Evolutionary conservation across 2,797 vertebrate genomes (phyloP).

Genomic region (Amblyopsis hoosieri): DNA sequence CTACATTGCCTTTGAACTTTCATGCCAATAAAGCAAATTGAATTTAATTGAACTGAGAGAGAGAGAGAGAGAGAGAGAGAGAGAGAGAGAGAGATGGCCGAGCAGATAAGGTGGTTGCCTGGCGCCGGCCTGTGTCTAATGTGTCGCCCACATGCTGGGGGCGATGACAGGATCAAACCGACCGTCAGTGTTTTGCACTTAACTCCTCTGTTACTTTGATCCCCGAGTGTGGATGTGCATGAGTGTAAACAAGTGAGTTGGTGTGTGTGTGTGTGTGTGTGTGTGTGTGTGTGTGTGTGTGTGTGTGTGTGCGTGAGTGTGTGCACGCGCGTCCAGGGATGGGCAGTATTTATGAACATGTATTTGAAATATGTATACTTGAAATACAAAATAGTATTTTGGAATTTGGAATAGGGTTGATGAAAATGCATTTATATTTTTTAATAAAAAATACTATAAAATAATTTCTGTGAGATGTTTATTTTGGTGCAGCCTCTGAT

Average conservation of each 20-base stretch:
- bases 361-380: too few relatives aligned
- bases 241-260: background rate
- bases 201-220: conserved; percentile 30
- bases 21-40: too few relatives aligned
- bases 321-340: too few relatives aligned
- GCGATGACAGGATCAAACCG: conserved; percentile 60
- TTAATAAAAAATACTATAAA: too few relatives aligned
- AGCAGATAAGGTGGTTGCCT: conserved; percentile 58
- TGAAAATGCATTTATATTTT: too few relatives aligned
- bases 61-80: conserved; percentile 7
- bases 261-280: conserved; percentile 11
- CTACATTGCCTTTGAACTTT: too few relatives aligned
- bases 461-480: too few relatives aligned
- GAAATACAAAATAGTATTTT: too few relatives aligned
- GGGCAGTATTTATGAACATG: too few relatives aligned
- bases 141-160: conserved; percentile 65
- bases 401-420: too few relatives aligned
- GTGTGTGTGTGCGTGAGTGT: conserved; percentile 5
- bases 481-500: too few relatives aligned
- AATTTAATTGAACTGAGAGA: background rate
- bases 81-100: conserved; percentile 45
- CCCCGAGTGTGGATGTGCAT: conserved; percentile 1
- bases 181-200: conserved; percentile 28
- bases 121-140: conserved; percentile 72
- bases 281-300: conserved; percentile 10